phyloP scores from a whole-genome alignment of 2,113 vertebrate genomes.

The Aspiorhynchus laticeps region DNA sequence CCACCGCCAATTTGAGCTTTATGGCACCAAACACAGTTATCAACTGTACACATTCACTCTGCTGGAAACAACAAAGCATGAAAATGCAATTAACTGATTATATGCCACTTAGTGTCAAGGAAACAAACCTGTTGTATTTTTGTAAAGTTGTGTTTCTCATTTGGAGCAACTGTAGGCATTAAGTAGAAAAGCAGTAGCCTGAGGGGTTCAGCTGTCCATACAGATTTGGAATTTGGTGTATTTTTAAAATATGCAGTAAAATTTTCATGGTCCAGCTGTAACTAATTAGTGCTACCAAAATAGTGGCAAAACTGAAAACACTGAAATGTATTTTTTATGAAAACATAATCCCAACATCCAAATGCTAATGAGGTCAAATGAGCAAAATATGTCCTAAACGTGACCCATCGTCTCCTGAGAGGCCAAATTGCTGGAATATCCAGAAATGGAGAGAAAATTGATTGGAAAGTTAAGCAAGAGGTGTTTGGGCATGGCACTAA shows the following conservation, averaged over 20 bases:
- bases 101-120: slow-evolving; percentile 21
- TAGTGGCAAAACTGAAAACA: not conserved
- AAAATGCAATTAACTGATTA: slow-evolving; percentile 56
- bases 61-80: slow-evolving; percentile 59
- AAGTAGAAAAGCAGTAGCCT: not conserved
- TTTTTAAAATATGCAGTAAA: slow-evolving; percentile 5
- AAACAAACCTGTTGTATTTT: slow-evolving; percentile 31
- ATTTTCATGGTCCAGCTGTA: not conserved
- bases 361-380: not conserved
- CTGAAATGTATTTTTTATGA: not conserved
- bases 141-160: slow-evolving; percentile 30
- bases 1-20: slow-evolving; percentile 69
- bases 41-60: slow-evolving; percentile 51
- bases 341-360: not conserved
- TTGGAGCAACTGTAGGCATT: not conserved
- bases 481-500: slow-evolving; percentile 20
- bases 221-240: not conserved
- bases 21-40: slow-evolving; percentile 69
- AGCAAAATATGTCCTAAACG: not conserved
- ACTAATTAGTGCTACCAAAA: slow-evolving; percentile 22
- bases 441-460: slow-evolving; percentile 17
- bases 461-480: slow-evolving; percentile 30
- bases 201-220: slow-evolving; percentile 4
- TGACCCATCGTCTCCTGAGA: slow-evolving; percentile 14
- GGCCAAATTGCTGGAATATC: not conserved